Conservation (phyloP, 2,113 vertebrate species). For the Zosterops lateralis region DNA sequence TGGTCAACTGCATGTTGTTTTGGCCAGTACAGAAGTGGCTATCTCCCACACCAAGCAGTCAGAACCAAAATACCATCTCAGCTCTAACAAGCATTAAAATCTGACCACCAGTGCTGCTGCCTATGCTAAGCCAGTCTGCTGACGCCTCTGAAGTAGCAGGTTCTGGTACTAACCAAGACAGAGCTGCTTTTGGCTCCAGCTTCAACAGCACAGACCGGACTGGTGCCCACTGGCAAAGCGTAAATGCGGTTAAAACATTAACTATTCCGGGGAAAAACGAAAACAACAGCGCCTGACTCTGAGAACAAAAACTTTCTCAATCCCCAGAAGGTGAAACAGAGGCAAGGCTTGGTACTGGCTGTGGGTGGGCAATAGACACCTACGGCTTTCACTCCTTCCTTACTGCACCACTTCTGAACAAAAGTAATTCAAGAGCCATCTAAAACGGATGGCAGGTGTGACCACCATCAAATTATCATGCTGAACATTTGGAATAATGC, state of each 20-base stretch:
- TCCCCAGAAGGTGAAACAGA: neutral
- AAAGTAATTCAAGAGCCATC: neutral
- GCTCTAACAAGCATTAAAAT: neutral
- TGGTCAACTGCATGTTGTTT: neutral
- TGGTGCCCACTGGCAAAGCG: neutral
- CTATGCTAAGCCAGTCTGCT: neutral
- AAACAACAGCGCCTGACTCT: neutral
- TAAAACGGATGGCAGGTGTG: neutral
- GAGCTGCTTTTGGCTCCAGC: neutral
- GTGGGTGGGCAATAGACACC: neutral
- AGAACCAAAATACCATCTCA: neutral
- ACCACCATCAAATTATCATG: conserved; percentile 14
- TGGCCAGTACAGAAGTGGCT: neutral
- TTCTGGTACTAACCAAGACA: neutral
- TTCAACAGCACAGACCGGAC: neutral
- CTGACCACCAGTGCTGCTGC: neutral
- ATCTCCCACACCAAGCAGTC: neutral
- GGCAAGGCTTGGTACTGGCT: neutral
- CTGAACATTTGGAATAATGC: conserved; percentile 28
- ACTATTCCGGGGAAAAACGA: neutral
- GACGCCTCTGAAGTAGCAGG: neutral
- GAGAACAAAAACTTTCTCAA: neutral
- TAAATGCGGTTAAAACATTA: neutral
- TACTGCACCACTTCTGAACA: neutral
- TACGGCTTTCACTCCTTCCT: neutral